Conservation (phyloP, 2,888 invertebrate genomes). For the Elegia similella region DNA sequence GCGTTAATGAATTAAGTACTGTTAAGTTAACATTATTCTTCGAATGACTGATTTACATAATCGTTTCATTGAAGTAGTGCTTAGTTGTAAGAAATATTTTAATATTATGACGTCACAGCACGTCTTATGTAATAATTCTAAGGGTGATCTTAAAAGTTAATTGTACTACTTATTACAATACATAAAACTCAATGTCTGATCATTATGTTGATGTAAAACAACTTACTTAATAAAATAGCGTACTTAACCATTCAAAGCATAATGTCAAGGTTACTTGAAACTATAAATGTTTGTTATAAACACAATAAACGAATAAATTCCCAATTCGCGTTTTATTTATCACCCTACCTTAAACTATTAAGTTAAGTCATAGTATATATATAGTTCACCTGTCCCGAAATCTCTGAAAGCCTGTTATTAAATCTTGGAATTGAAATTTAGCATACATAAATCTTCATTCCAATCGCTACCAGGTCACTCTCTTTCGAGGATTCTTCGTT, state of each 20-base stretch:
- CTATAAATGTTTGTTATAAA: slow-evolving; percentile 55
- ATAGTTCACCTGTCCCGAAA: too few species aligned
- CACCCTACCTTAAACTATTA: background rate
- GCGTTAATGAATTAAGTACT: slow-evolving; percentile 26
- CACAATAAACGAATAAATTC: slow-evolving; percentile 40
- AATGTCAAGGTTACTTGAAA: slow-evolving; percentile 40
- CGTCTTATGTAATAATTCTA: slow-evolving; percentile 30
- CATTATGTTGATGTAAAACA: slow-evolving; percentile 15
- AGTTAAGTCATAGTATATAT: too few species aligned
- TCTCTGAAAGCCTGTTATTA: too few species aligned
- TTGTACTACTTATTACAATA: slow-evolving; percentile 5
- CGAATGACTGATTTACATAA: slow-evolving; percentile 72
- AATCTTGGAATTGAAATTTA: too few species aligned
- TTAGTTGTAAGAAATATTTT: slow-evolving; percentile 50
- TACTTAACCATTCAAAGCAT: slow-evolving; percentile 22
- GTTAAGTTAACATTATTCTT: slow-evolving; percentile 55
- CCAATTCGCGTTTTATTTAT: slow-evolving; percentile 31
- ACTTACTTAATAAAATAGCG: slow-evolving; percentile 11
- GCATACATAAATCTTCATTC: too few species aligned
- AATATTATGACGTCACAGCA: slow-evolving; percentile 43
- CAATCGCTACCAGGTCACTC: too few species aligned
- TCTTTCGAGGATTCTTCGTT: too few species aligned
- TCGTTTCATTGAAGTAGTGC: slow-evolving; percentile 53
- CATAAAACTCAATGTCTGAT: slow-evolving; percentile 16
- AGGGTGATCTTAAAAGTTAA: slow-evolving; percentile 5